Evolutionary conservation across 2,113 vertebrate species (phyloP), one percentile per base, ranked within the genome.

Genomic region (Rutilus rutilus): DNA sequence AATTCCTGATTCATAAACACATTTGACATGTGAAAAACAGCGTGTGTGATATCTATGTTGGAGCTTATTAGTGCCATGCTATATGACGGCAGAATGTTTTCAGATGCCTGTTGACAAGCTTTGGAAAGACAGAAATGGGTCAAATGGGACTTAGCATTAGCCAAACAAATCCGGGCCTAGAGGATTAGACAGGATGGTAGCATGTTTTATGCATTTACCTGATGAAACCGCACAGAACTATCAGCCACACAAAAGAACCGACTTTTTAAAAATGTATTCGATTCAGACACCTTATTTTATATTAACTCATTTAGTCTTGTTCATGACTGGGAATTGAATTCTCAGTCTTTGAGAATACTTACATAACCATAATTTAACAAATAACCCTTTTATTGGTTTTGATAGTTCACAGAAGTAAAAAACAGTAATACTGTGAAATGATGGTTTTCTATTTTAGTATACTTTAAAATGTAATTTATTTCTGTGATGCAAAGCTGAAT

Each of bases 101-200:
- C 82, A 83, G 92, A 91, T 91, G 90, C 90, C 87, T 87, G 90
- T 89, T 95, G 93, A 94, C 91, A 92, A 93, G 90, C 92, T 88
- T 76, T 73, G 90, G 93, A 92, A 91, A 93, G 94, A 95, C 94
- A 94, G 92, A 96, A 95, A 92, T 95, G 87, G 95, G 95, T 95
- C 95, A 95, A 93, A 95, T 86, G 93, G 94, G 94, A 96, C 93
- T 97, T 97, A 97, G 95, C 93, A 92, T 96, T 97, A 96, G 95
- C 94, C 90, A 96, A 94, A 95, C 93, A 97, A 97, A 97, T 97
- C 96, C 96, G 87, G 85, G 93, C 92, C 95, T 94, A 95, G 95
- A 94, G 95, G 96, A 97, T 97, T 97, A 97, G 95, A 92, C 91
- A 88, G 92, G 92, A 93, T 95, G 94, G 95, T 92, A 93, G 93